Evolutionary conservation across 1,140 invertebrate species (phyloP).

Genomic region (Diorhabda carinulata): DNA sequence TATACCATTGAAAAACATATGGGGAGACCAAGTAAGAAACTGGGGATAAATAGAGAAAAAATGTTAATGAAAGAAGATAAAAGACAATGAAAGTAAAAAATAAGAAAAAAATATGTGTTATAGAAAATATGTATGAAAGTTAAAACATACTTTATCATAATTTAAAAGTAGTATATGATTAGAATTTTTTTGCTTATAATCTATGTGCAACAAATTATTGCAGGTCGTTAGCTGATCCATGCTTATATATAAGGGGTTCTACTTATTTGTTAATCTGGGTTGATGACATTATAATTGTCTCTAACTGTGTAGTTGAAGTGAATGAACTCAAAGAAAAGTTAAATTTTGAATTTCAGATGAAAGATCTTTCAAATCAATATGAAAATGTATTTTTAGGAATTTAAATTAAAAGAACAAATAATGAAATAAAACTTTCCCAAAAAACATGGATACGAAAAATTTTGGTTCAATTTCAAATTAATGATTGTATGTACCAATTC

Average conservation of each 20-base stretch:
- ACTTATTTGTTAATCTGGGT: slow-evolving; percentile 36
- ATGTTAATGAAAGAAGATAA: background rate
- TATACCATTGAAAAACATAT: no score
- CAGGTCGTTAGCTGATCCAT: no score
- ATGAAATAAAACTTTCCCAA: slow-evolving; percentile 12
- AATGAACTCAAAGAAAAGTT: slow-evolving; percentile 14
- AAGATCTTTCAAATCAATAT: slow-evolving; percentile 11
- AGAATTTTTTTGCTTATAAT: no score
- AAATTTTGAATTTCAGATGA: slow-evolving; percentile 17
- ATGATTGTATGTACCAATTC: slow-evolving; percentile 19
- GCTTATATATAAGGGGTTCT: slow-evolving; percentile 29
- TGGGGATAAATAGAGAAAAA: no score
- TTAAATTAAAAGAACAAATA: slow-evolving; percentile 16
- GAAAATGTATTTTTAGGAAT: slow-evolving; percentile 18
- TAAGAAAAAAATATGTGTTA: background rate
- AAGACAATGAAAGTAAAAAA: background rate
- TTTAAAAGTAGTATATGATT: no score
- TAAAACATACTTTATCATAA: no score
- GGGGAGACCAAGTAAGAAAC: no score
- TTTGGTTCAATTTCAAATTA: slow-evolving; percentile 18
- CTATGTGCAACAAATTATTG: no score
- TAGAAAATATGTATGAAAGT: no score
- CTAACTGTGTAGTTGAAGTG: slow-evolving; percentile 19
- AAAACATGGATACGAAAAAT: slow-evolving; percentile 12
- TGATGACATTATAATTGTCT: slow-evolving; percentile 40